Conservation (phyloP, 2,113 vertebrate species). For the Channa argus region DNA sequence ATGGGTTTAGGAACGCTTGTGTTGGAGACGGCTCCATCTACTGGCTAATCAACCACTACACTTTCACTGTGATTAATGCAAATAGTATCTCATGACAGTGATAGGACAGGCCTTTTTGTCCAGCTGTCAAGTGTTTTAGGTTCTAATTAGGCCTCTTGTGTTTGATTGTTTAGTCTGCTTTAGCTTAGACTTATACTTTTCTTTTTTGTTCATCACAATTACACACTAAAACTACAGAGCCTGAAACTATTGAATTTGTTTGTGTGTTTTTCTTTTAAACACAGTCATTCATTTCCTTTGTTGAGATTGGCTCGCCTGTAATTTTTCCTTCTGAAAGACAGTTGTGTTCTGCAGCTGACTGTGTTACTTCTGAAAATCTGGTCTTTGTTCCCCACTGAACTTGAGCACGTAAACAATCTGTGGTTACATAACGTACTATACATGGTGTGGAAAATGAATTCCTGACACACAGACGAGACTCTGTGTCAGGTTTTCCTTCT, state of each 20-base stretch:
- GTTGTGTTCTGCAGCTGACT: constrained; percentile 51
- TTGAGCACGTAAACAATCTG: constrained; percentile 79
- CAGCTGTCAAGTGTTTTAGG: constrained; percentile 18
- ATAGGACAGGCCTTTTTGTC: constrained; percentile 21
- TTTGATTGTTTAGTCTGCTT: constrained; percentile 48
- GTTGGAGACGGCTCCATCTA: constrained; percentile 82
- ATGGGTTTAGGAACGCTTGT: constrained; percentile 8
- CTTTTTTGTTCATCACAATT: constrained; percentile 12
- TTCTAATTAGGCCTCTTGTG: background rate
- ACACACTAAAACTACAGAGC: constrained; percentile 18
- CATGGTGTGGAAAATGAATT: constrained; percentile 65
- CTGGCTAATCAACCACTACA: constrained; percentile 78
- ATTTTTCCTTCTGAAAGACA: constrained; percentile 10
- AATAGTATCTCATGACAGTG: constrained; percentile 37
- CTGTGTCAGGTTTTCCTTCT: constrained; percentile 79
- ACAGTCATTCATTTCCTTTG: constrained; percentile 23
- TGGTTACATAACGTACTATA: constrained; percentile 79
- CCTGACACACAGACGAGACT: constrained; percentile 33
- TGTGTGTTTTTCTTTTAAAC: constrained; percentile 14
- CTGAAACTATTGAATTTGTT: constrained; percentile 21
- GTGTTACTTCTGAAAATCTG: constrained; percentile 56
- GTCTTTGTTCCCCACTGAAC: constrained; percentile 56
- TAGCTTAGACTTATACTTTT: background rate
- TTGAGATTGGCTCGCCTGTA: constrained; percentile 17
- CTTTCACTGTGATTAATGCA: constrained; percentile 64